Conservation (phyloP, 2,113 vertebrate genomes). For the Heteronetta atricapilla region DNA sequence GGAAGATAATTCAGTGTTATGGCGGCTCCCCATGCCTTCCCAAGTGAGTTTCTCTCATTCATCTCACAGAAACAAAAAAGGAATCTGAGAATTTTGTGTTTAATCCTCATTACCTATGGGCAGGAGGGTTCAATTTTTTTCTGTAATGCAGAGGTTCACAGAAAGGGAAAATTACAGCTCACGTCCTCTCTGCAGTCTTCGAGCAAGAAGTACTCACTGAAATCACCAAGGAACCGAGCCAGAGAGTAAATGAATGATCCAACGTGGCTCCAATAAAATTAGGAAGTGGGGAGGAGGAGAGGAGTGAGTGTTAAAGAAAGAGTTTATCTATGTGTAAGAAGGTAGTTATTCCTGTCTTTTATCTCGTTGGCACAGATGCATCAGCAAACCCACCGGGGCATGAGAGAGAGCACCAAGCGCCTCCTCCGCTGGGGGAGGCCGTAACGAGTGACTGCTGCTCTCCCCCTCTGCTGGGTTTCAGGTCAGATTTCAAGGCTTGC, state of each 20-base stretch:
- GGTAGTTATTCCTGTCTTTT: background rate
- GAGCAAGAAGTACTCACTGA: background rate
- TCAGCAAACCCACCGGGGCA: background rate
- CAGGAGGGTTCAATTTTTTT: background rate
- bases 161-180: conserved; percentile 36
- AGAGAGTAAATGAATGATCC: conserved; percentile 36
- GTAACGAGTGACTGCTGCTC: accelerated
- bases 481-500: background rate
- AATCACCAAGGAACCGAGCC: background rate
- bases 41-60: background rate
- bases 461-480: background rate
- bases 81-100: conserved; percentile 11
- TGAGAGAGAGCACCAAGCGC: background rate
- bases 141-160: background rate
- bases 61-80: conserved; percentile 11
- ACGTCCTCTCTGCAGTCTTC: conserved; percentile 17
- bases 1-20: background rate
- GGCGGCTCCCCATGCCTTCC: background rate
- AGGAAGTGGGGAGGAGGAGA: conserved; percentile 23
- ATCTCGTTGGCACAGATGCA: background rate
- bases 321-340: background rate
- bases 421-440: background rate
- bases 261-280: conserved; percentile 13
- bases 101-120: background rate
- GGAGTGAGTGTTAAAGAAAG: background rate